These are phyloP conservation scores for Dicranocentrus wangi DNA, from an alignment of 2,888 invertebrate genomes.

Conservation along the genomic window DNA sequence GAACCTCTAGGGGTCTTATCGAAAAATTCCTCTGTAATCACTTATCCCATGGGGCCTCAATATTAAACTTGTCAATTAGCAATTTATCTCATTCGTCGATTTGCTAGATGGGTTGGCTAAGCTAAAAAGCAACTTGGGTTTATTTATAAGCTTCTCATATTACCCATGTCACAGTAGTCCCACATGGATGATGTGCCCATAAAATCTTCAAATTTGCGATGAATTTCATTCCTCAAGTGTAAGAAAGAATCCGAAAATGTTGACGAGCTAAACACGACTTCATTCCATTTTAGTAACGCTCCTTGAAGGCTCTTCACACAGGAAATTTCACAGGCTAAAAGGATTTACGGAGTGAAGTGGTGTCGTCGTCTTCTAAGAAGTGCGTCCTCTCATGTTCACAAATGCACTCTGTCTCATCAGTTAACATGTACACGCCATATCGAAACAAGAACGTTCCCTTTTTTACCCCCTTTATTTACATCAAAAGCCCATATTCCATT, in stretches of 20 bases:
- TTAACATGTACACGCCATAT: too few relatives aligned
- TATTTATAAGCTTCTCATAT: too few relatives aligned
- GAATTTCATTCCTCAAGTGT: not conserved
- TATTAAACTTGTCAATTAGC: too few relatives aligned
- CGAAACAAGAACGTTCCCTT: not conserved
- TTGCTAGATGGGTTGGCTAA: too few relatives aligned
- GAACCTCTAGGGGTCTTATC: too few relatives aligned
- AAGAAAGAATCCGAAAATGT: constrained; percentile 8
- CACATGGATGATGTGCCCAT: not conserved
- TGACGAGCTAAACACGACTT: constrained; percentile 22
- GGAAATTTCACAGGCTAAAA: constrained; percentile 34
- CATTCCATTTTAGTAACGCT: constrained; percentile 49
- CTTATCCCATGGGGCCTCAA: too few relatives aligned
- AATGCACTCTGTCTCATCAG: too few relatives aligned
- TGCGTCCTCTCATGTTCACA: constrained; percentile 9
- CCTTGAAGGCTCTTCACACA: constrained; percentile 37
- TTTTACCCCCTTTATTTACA: constrained; percentile 1
- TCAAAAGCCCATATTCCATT: constrained; percentile 30
- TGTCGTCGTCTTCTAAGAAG: constrained; percentile 29
- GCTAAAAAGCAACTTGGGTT: too few relatives aligned
- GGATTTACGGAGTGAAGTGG: constrained; percentile 40
- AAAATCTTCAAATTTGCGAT: constrained; percentile 1
- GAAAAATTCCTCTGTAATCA: too few relatives aligned
- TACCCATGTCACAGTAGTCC: too few relatives aligned
- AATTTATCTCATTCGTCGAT: too few relatives aligned